These are phyloP conservation scores for Triplophysa yarkandensis DNA, from an alignment of 2,797 vertebrate genomes.

Conservation along the genomic window DNA sequence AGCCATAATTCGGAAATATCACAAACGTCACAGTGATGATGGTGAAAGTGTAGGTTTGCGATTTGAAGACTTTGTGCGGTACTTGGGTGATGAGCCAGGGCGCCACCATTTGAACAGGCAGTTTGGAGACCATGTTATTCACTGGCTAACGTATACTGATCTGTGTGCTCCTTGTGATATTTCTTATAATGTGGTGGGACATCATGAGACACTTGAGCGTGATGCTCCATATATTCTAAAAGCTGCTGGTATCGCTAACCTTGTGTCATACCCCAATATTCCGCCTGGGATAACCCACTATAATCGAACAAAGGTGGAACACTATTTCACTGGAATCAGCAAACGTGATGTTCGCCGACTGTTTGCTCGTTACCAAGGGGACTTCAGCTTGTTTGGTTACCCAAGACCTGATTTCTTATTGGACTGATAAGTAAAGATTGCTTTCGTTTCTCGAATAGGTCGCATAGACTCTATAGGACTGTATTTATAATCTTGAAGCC, in stretches of 20 bases:
- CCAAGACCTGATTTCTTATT: constrained; percentile 88
- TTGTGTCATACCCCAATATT: constrained; percentile 84
- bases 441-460: too few relatives aligned
- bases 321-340: constrained; percentile 89
- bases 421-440: constrained; percentile 67
- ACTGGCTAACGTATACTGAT: constrained; percentile 93
- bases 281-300: constrained; percentile 92
- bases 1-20: constrained; percentile 91
- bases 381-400: constrained; percentile 95
- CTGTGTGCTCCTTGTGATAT: constrained; percentile 95
- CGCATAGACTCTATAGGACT: too few relatives aligned
- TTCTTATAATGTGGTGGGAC: constrained; percentile 85
- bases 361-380: constrained; percentile 86
- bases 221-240: constrained; percentile 90
- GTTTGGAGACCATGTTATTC: constrained; percentile 94
- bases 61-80: constrained; percentile 97
- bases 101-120: constrained; percentile 86
- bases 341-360: constrained; percentile 88
- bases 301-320: constrained; percentile 92
- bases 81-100: constrained; percentile 86
- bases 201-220: constrained; percentile 92
- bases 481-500: too few relatives aligned
- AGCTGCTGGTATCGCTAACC: constrained; percentile 83
- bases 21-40: constrained; percentile 79
- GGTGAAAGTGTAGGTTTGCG: constrained; percentile 79